Base-by-base conservation (phyloP, 1,140 invertebrate genomes). In the Drosophila pruinosa region DNA sequence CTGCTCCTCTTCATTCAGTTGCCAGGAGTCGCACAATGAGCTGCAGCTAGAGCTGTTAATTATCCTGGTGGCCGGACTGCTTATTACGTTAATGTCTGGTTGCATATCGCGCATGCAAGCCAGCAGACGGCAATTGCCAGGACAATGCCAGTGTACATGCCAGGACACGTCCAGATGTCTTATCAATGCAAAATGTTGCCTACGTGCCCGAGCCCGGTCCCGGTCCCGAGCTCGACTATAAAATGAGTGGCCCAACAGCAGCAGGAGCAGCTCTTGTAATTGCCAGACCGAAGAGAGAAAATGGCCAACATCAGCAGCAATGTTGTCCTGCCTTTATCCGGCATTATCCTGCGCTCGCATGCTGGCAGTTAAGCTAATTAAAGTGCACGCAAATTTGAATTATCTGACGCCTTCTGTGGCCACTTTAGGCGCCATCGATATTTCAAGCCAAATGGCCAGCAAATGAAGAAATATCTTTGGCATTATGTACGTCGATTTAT, bases 331-430 rank as follows among this genome's bases (percentile, higher is more conserved):
- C 5, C 3, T 15, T 53, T 53, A 47, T 47, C 41, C 67, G 19
- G 45, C 41, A 6, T 15, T 52, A 22, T 28, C 39, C 41, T 38
- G 54, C 61, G 22, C 24, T 6, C 2, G 24, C 10, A 38, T 43
- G 53, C 24, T 50, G 57, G 34, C 59, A 72, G 64, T 64, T 73
- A 63, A 86, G 78, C 74, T 88, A 88, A 86, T 88, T 86, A 78
- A 88, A 81, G 82, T 88, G 82, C 70, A 88, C 58, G 45, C 81
- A 78, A 88, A 88, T 86, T 75, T 81, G 82, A 85, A 56, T 85
- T 86, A 85, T 80, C 76, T 63, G 26, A 43, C 38, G 58, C 65
- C 63, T 73, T 64, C 12, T 38, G 28, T 21, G 78, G 62, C 47
- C 34, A 57, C 53, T 57, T 65, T 65, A 3, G 73, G 62, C 68